A percentile compares a stretch with the other conserved stretches of the same genome.
phyloP scores from a whole-genome alignment of 2,888 invertebrate genomes.

The Aporophyla nigra region DNA sequence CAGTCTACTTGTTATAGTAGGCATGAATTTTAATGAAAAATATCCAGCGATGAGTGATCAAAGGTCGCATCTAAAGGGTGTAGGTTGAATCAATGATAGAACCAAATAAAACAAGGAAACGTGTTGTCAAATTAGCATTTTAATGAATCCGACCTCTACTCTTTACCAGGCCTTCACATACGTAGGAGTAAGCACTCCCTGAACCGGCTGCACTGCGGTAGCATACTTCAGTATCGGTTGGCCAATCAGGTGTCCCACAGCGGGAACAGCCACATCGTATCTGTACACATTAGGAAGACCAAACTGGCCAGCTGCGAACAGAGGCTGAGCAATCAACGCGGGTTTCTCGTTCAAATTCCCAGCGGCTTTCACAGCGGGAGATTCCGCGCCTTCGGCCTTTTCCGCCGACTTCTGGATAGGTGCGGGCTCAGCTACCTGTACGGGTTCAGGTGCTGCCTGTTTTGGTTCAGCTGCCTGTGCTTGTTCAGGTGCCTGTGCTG shows the following conservation, averaged over 20 bases:
- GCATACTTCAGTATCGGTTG: constrained; percentile 62
- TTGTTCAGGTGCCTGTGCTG: constrained; percentile 18
- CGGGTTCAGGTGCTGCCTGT: constrained; percentile 33
- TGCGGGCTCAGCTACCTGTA: constrained; percentile 41
- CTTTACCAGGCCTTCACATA: constrained; percentile 63
- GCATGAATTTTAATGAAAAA: neutral
- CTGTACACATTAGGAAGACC: constrained; percentile 58
- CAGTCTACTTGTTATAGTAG: neutral
- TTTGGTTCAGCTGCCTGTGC: constrained; percentile 12
- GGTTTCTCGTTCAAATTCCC: constrained; percentile 55
- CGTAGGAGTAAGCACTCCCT: constrained; percentile 56
- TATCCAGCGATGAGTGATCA: neutral
- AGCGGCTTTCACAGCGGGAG: constrained; percentile 54
- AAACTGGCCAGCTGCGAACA: constrained; percentile 30
- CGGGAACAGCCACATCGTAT: constrained; percentile 57
- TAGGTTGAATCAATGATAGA: constrained; percentile 20
- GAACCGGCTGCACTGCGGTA: constrained; percentile 43
- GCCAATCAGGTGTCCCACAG: constrained; percentile 34
- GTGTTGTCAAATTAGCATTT: constrained; percentile 51
- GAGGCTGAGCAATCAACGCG: constrained; percentile 35
- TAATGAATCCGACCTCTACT: constrained; percentile 43
- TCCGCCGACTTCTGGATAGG: constrained; percentile 24
- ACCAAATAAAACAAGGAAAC: constrained; percentile 55
- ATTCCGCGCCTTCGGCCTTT: constrained; percentile 19
- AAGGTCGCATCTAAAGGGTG: neutral